Base-by-base conservation (phyloP, 2,113 vertebrate species). In the Ailurus styani region DNA sequence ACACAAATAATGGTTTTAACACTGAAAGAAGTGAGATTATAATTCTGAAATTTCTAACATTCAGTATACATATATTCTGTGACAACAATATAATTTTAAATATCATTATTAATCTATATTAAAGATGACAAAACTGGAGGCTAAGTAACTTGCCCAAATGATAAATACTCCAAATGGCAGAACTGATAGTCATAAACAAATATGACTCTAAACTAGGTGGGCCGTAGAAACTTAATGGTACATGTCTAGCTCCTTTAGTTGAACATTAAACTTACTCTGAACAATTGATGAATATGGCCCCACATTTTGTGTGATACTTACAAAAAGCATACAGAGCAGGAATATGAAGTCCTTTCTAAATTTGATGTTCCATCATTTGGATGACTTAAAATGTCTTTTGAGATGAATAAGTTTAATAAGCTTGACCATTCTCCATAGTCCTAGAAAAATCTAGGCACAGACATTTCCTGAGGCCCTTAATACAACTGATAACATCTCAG, bases 291-390 rank as follows among this genome's bases (percentile, higher is more conserved):
- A 79, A 57, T 88, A 81, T 84, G 40, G 17, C 3, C 18, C 9
- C 12, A 52, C 6, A 91, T 72, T 77, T 54, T 13, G 20, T 54
- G 23, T 85, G n/a, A 81, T 83, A 87, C 29, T 90, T 92, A 92
- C 17, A 70, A 93, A 97, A 85, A 77, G 0, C 34, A 94, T 52
- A 42, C 68, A 91, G 52, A 91, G 6, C 18, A 92, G 3, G 29
- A 91, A 92, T 57, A 81, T 87, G 27, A 96, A 96, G 21, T 89
- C 37, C 11, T 31, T 95, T 96, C 72, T 89, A 96, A 96, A 96
- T 93, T 34, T 95, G 23, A 73, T 73, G 9, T 64, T 84, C 27
- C 17, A 75, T 93, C 62, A 75, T 45, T 93, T 96, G 45, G 96
- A 70, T 94, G 54, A 79, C 42, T 94, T 94, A 78, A 77, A 18